phyloP scores from a whole-genome alignment of 2,888 invertebrate genomes.

The Dusona sp. region DNA sequence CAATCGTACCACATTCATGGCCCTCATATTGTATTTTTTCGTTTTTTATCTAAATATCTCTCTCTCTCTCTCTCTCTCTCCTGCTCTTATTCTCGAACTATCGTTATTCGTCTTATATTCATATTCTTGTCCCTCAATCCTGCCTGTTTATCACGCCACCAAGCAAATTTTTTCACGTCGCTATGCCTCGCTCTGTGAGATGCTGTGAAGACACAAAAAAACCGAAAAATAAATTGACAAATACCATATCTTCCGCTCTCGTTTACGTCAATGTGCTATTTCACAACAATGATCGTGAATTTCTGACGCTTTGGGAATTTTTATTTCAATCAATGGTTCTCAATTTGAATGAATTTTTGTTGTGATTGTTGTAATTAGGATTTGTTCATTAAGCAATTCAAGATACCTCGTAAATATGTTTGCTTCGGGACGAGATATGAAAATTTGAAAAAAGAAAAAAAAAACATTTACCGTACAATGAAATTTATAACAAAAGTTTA shows the following conservation, averaged over 20 bases:
- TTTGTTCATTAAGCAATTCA: not conserved
- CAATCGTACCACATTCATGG: slow-evolving; percentile 43
- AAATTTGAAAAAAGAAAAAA: not conserved
- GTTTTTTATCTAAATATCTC: slow-evolving; percentile 45
- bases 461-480: not conserved
- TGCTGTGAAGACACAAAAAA: slow-evolving; percentile 26
- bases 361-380: not conserved
- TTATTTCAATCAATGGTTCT: not conserved
- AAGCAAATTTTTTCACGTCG: slow-evolving; percentile 69
- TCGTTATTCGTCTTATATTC: slow-evolving; percentile 56
- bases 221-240: slow-evolving; percentile 12
- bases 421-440: not conserved
- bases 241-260: not conserved
- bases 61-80: slow-evolving; percentile 56
- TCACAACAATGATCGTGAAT: not conserved
- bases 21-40: slow-evolving; percentile 41
- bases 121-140: slow-evolving; percentile 64
- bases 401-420: not conserved
- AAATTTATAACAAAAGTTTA: not conserved
- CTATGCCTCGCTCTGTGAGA: slow-evolving; percentile 69
- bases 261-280: not conserved
- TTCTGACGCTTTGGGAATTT: not conserved
- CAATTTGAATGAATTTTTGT: not conserved
- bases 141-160: slow-evolving; percentile 70
- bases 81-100: slow-evolving; percentile 52